Conservation (phyloP, 2,888 invertebrate genomes). For the Eubasilissa splendida region DNA sequence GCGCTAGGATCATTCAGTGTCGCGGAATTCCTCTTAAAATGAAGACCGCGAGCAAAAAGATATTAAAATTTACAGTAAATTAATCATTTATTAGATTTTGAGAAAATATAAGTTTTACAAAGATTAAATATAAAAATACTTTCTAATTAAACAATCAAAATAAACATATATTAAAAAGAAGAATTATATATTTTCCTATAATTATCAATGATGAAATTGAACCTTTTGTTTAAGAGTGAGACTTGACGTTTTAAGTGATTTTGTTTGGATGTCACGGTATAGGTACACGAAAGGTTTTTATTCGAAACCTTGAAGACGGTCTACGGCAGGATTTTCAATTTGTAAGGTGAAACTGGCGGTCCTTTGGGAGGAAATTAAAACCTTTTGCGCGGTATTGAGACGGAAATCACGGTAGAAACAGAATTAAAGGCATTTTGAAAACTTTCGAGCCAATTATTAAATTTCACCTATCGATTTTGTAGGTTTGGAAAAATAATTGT, state of each 20-base stretch:
- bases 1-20: not conserved
- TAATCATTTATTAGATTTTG: no score
- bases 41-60: not conserved
- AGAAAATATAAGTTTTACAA: no score
- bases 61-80: not conserved
- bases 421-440: constrained; percentile 24
- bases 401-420: constrained; percentile 27
- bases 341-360: constrained; percentile 23
- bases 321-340: constrained; percentile 27
- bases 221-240: no score
- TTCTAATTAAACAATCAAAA: no score
- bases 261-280: no score
- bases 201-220: no score
- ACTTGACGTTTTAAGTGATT: no score
- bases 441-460: constrained; percentile 21
- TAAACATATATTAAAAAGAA: no score
- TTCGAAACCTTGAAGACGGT: constrained; percentile 25
- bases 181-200: no score
- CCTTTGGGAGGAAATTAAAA: constrained; percentile 34
- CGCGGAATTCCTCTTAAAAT: constrained; percentile 5
- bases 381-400: constrained; percentile 35
- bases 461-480: constrained; percentile 1
- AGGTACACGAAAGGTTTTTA: not conserved
- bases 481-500: not conserved
- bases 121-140: no score